Evolutionary conservation across 2,113 vertebrate genomes (phyloP).

Genomic region (Salvelinus fontinalis): DNA sequence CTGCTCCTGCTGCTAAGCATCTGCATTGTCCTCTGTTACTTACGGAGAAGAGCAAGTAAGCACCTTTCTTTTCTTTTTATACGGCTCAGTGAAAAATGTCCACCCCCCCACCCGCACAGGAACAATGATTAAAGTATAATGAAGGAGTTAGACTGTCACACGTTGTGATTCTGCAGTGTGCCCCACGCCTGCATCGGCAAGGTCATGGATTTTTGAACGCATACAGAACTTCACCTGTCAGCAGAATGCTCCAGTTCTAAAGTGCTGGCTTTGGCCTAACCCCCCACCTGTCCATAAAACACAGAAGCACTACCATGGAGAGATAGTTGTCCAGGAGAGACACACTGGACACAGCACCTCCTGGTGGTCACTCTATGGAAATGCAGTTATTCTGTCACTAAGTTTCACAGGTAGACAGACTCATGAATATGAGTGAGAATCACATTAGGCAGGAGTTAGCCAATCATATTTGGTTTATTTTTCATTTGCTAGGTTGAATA

Average conservation of each 20-base stretch:
- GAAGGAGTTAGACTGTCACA: conserved; percentile 51
- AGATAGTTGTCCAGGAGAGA: conserved; percentile 3
- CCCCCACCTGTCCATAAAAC: background rate
- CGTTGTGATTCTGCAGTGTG: conserved; percentile 40
- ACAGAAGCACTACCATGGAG: background rate
- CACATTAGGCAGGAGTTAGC: too few species aligned
- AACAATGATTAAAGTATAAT: conserved; percentile 64
- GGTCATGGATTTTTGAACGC: conserved; percentile 50
- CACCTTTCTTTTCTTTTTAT: conserved; percentile 39
- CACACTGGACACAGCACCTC: background rate
- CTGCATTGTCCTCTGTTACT: conserved; percentile 55
- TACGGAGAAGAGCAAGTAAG: conserved; percentile 62
- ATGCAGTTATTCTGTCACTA: background rate
- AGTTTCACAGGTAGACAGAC: background rate
- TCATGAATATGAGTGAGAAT: too few species aligned
- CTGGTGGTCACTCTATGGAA: background rate
- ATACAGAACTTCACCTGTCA: conserved; percentile 58
- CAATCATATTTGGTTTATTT: too few species aligned
- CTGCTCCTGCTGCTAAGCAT: conserved; percentile 56
- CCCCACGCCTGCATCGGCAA: conserved; percentile 50
- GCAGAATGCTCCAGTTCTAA: conserved; percentile 43
- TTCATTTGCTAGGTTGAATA: too few species aligned
- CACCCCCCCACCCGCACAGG: conserved; percentile 15
- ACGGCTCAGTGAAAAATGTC: conserved; percentile 24
- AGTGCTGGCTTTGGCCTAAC: conserved; percentile 13